phyloP scores from a whole-genome alignment of 2,888 invertebrate species.

The Epirrita christyi region DNA sequence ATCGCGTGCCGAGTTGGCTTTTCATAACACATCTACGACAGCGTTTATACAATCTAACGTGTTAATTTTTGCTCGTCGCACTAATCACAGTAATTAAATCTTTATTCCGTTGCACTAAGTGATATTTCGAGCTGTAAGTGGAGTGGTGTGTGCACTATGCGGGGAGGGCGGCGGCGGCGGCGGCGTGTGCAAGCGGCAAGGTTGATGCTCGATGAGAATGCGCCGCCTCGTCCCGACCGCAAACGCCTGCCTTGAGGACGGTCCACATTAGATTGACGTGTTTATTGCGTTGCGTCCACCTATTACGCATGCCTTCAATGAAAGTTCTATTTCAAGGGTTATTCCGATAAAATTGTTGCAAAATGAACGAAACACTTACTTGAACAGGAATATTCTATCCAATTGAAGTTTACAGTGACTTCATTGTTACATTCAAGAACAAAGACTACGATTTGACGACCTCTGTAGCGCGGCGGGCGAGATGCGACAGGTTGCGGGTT shows the following conservation, averaged over 20 bases:
- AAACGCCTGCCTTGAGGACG: constrained; percentile 20
- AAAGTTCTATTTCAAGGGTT: constrained; percentile 42
- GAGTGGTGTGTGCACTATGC: constrained; percentile 42
- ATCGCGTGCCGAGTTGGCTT: constrained; percentile 35
- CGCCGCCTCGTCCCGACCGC: constrained; percentile 63
- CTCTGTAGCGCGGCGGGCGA: too few species aligned
- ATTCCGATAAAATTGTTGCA: constrained; percentile 28
- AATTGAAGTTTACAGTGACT: too few species aligned
- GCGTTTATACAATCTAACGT: constrained; percentile 17
- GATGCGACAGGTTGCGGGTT: too few species aligned
- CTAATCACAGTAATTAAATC: constrained; percentile 47
- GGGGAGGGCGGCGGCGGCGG: constrained; percentile 49
- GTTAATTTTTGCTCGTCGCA: constrained; percentile 33
- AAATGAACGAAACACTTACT: constrained; percentile 19
- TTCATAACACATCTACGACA: constrained; percentile 28
- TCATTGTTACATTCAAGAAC: too few species aligned
- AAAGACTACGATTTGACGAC: too few species aligned
- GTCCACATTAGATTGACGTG: constrained; percentile 68
- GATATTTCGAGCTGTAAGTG: constrained; percentile 37
- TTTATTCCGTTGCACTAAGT: constrained; percentile 56
- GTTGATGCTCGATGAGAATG: constrained; percentile 80
- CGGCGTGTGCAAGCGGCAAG: constrained; percentile 56
- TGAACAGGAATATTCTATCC: constrained; percentile 11
- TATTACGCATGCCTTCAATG: constrained; percentile 41
- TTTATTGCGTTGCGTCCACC: constrained; percentile 61